Conservation (phyloP, 1,140 invertebrate genomes). For the Pseudobourletiella spinata region DNA sequence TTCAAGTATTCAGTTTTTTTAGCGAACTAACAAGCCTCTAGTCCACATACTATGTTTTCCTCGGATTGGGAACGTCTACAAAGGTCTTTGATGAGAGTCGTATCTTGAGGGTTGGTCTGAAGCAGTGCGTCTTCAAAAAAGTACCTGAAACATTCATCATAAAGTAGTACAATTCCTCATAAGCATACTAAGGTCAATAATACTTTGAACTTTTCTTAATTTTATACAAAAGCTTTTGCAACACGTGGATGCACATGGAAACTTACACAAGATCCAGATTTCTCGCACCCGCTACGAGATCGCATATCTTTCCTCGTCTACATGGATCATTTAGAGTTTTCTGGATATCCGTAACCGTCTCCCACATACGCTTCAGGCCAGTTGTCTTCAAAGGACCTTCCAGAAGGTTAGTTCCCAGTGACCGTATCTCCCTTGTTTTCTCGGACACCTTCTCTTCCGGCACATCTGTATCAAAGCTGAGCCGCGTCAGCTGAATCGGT, state of each 20-base stretch:
- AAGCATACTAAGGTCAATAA: too few relatives aligned
- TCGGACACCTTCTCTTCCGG: background rate
- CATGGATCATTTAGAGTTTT: conserved; percentile 5
- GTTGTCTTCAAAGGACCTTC: conserved; percentile 17
- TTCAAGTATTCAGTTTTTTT: too few relatives aligned
- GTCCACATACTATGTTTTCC: too few relatives aligned
- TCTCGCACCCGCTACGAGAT: conserved; percentile 8
- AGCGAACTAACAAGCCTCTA: too few relatives aligned
- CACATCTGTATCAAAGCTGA: conserved; percentile 4
- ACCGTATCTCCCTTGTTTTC: background rate
- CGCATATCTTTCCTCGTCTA: conserved; percentile 12
- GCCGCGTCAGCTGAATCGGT: background rate
- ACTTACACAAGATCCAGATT: conserved; percentile 17
- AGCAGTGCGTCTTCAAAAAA: conserved; percentile 13
- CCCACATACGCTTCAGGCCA: too few relatives aligned
- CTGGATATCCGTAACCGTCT: conserved; percentile 8
- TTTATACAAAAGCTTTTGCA: too few relatives aligned
- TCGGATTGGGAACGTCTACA: too few relatives aligned
- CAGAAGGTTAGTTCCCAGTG: background rate
- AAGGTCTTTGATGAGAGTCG: too few relatives aligned
- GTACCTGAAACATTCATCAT: conserved; percentile 4
- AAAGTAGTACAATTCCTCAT: too few relatives aligned
- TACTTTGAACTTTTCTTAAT: too few relatives aligned
- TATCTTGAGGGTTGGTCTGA: too few relatives aligned
- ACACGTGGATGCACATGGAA: too few relatives aligned